Conservation (phyloP, 2,888 invertebrate species). For the Hypena proboscidalis region DNA sequence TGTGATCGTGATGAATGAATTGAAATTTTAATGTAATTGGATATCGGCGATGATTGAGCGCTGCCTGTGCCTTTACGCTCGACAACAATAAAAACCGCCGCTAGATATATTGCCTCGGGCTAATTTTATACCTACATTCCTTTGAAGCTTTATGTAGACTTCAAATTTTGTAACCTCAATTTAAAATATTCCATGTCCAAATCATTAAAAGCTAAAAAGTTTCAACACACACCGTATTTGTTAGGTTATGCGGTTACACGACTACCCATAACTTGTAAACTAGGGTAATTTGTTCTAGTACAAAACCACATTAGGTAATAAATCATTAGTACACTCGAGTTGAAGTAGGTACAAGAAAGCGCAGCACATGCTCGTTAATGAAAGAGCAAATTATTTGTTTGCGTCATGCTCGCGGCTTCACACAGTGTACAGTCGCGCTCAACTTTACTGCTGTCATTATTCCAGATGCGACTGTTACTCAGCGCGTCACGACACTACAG, state of each 20-base stretch:
- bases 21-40: conserved; percentile 74
- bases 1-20: conserved; percentile 67
- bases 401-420: conserved; percentile 30
- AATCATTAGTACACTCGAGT: conserved; percentile 43
- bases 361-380: conserved; percentile 44
- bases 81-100: conserved; percentile 48
- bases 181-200: conserved; percentile 11
- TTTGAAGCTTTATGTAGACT: conserved; percentile 30
- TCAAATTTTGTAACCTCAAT: conserved; percentile 6
- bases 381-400: conserved; percentile 47
- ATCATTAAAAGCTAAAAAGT: conserved; percentile 10
- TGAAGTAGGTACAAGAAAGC: conserved; percentile 39
- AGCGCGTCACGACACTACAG: conserved; percentile 2
- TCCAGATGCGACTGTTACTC: conserved; percentile 21
- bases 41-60: conserved; percentile 57
- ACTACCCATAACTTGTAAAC: conserved; percentile 30
- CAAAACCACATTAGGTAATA: conserved; percentile 41
- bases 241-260: conserved; percentile 17
- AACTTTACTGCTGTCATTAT: conserved; percentile 12
- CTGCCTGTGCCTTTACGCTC: conserved; percentile 36
- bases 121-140: conserved; percentile 32
- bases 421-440: conserved; percentile 29
- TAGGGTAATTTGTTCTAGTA: conserved; percentile 35
- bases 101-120: conserved; percentile 40
- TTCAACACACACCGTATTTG: conserved; percentile 9